These are phyloP conservation scores for Achroia grisella DNA, from an alignment of 1,140 invertebrate species.

Conservation along the genomic window DNA sequence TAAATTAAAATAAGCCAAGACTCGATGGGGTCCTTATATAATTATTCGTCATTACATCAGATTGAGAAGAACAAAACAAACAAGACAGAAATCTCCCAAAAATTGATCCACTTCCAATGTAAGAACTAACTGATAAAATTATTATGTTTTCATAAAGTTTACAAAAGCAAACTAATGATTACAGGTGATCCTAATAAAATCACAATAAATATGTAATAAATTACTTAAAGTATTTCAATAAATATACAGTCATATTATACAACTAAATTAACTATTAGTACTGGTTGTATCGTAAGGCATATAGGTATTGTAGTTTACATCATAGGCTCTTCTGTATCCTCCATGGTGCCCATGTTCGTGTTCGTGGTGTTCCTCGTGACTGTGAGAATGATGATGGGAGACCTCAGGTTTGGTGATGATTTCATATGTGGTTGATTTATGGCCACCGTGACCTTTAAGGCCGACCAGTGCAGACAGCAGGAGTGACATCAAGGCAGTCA, in stretches of 20 bases:
- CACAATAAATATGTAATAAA: conserved; percentile 7
- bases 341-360: conserved; percentile 63
- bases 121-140: too few species aligned
- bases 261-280: conserved; percentile 9
- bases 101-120: too few species aligned
- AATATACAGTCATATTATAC: neutral
- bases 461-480: conserved; percentile 84
- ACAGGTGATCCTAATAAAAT: neutral
- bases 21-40: too few species aligned
- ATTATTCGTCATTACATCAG: too few species aligned
- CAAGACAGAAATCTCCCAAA: too few species aligned
- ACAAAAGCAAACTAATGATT: too few species aligned
- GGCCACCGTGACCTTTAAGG: conserved; percentile 78
- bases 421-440: conserved; percentile 85
- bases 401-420: conserved; percentile 87
- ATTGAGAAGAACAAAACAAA: too few species aligned
- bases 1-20: neutral
- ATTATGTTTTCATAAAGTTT: too few species aligned
- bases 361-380: conserved; percentile 75
- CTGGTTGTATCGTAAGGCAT: conserved; percentile 54
- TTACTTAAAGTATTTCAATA: conserved; percentile 4
- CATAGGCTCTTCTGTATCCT: conserved; percentile 70
- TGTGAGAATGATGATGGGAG: conserved; percentile 80
- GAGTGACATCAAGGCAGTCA: conserved; percentile 86
- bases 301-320: conserved; percentile 50